Evolutionary conservation across 1,140 invertebrate species (phyloP), one percentile per base, ranked within the genome.

Genomic region (Drosophila sp.): DNA sequence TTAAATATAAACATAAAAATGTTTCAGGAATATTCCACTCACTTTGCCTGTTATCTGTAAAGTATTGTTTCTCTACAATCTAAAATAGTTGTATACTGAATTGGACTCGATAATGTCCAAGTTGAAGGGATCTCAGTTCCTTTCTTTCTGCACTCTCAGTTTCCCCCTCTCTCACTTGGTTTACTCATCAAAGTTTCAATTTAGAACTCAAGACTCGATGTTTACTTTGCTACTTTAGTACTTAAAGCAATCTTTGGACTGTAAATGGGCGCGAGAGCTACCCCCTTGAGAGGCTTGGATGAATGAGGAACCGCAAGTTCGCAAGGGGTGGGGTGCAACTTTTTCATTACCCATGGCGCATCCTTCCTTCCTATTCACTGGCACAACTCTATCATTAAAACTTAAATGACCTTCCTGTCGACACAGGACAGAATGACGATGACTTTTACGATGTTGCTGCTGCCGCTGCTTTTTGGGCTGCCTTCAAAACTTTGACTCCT

Each of bases 401-500:
- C 83, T 87, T 87, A 77, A 87, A 87, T 87, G 83, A 87, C 84
- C 79, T 83, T 87, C 82, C 82, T 87, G 80, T 74, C 65, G 80
- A 73, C 72, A 62, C 72, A 62, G 63, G 13, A 45, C 13, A 29
- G 13, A 29, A n/a, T 51, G 29, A 13, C 36, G 70, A 56, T 56
- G 74, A 69, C 59, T 69, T 64, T 83, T 64, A 65, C 61, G 75
- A 82, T 46, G 70, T 32, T 78, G 29, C 40, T 62, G 72, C 80
- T 48, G n/a, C n/a, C n/a, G 54, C 8, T 75, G 25, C 59, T 62
- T 59, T 54, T 59, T 57, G 11, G 43, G 14, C 32, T 36, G 46
- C 72, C 80, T 71, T 74, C 58, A 76, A 86, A 84, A 77, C 73
- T 82, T 87, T 78, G 83, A 87, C 82, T 87, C 59, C 67, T 89